Evolutionary conservation across 2,113 vertebrate species (phyloP).

Genomic region (Urocitellus parryii): DNA sequence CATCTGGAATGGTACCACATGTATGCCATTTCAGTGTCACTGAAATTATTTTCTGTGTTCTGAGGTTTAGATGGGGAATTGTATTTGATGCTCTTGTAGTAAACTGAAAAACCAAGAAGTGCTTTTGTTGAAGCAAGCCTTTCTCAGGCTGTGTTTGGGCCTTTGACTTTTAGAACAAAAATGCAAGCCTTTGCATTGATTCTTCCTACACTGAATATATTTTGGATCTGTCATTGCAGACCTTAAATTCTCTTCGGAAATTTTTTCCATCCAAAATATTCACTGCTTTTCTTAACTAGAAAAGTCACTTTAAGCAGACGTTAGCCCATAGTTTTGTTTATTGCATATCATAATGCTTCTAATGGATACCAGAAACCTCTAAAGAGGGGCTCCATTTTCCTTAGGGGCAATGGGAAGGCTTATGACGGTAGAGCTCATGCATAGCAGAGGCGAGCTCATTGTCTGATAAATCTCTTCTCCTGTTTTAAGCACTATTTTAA

Average conservation of each 20-base stretch:
- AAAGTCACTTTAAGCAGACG: neutral
- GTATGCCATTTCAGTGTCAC: neutral
- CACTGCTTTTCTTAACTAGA: neutral
- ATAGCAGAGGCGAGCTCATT: neutral
- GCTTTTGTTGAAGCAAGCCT: neutral
- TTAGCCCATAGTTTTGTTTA: neutral
- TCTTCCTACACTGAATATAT: neutral
- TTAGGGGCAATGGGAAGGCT: neutral
- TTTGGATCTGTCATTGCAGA: neutral
- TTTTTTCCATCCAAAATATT: neutral
- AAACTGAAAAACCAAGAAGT: neutral
- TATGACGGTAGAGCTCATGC: neutral
- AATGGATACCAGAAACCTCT: neutral
- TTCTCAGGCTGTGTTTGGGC: neutral
- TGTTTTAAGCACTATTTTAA: neutral
- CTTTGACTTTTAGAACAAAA: constrained; percentile 16
- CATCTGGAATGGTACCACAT: neutral
- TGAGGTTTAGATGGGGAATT: neutral
- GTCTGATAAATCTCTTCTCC: neutral
- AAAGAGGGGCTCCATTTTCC: neutral
- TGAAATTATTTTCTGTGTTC: neutral
- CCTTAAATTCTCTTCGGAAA: neutral
- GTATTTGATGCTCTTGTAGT: neutral
- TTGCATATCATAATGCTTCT: neutral
- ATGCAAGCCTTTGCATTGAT: neutral